Evolutionary conservation across 2,888 invertebrate species (phyloP).

Genomic region (Rhagonycha fulva): DNA sequence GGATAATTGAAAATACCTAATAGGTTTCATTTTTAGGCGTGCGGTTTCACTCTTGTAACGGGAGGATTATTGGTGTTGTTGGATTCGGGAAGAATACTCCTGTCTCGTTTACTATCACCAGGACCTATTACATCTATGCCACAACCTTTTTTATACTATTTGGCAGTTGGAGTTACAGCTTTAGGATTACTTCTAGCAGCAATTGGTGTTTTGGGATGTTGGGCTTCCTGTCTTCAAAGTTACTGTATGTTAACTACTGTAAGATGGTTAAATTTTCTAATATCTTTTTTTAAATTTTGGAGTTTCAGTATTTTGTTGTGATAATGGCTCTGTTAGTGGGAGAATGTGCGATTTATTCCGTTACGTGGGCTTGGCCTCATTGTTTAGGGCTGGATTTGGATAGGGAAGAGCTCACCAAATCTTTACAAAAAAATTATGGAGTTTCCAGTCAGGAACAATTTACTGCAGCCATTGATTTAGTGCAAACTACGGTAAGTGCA

Average conservation of each 20-base stretch:
- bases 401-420: constrained; percentile 68
- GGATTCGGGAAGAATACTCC: constrained; percentile 70
- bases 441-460: constrained; percentile 75
- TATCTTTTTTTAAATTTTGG: not conserved
- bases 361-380: constrained; percentile 77
- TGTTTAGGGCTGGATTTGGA: constrained; percentile 74
- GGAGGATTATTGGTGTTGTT: constrained; percentile 74
- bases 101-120: constrained; percentile 72
- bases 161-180: constrained; percentile 70
- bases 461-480: constrained; percentile 80
- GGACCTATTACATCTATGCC: constrained; percentile 63
- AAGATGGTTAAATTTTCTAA: constrained; percentile 48
- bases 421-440: constrained; percentile 77
- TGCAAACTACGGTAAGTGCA: constrained; percentile 63
- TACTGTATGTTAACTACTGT: constrained; percentile 73
- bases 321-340: constrained; percentile 69
- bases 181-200: constrained; percentile 71
- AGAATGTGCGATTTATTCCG: constrained; percentile 72
- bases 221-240: constrained; percentile 78
- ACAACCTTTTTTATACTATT: constrained; percentile 78
- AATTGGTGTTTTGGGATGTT: constrained; percentile 76
- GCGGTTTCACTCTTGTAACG: constrained; percentile 72
- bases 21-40: constrained; percentile 60
- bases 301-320: constrained; percentile 70
- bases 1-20: not conserved